Evolutionary conservation across 2,797 vertebrate genomes (phyloP).

Genomic region (Paedocypris micromegethes): DNA sequence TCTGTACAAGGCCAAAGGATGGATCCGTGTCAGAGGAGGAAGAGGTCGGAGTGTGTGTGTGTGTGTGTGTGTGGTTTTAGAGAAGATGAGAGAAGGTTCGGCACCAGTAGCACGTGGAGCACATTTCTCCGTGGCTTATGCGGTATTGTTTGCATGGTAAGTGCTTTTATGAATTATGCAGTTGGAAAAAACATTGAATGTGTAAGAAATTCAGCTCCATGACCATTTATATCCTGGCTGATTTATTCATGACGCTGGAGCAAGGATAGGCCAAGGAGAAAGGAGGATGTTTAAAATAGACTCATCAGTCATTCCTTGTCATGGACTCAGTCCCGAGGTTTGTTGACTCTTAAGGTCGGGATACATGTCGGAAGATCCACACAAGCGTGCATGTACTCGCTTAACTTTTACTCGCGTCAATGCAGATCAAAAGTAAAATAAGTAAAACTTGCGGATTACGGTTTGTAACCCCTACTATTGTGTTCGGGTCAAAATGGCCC

Average conservation of each 20-base stretch:
- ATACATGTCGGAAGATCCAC: constrained; percentile 28
- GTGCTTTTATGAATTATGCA: constrained; percentile 42
- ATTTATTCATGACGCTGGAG: constrained; percentile 40
- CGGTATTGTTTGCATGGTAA: constrained; percentile 33
- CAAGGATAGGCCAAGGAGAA: constrained; percentile 14
- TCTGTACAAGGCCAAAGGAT: constrained; percentile 50
- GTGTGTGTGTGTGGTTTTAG: constrained; percentile 8
- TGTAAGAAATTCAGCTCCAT: constrained; percentile 35
- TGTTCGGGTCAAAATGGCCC: no score
- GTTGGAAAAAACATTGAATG: constrained; percentile 35
- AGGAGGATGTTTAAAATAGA: constrained; percentile 23
- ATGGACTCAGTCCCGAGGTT: constrained; percentile 9
- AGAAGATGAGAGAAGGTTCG: constrained; percentile 9
- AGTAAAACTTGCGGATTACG: no score
- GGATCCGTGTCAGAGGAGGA: constrained; percentile 29
- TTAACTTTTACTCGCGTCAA: no score
- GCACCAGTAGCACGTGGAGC: constrained; percentile 33
- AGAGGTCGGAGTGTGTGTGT: constrained; percentile 2
- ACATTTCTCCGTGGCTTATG: constrained; percentile 33
- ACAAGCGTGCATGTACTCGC: background rate
- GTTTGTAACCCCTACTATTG: no score
- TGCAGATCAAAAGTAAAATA: no score
- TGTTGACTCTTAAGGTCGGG: constrained; percentile 7
- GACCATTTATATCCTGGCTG: constrained; percentile 32
- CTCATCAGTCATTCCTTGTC: constrained; percentile 15